Percentiles rank a stretch among this genome's conserved stretches.
Evolutionary conservation across 2,888 invertebrate genomes (phyloP).

Genomic region (Spicauda simplicius): DNA sequence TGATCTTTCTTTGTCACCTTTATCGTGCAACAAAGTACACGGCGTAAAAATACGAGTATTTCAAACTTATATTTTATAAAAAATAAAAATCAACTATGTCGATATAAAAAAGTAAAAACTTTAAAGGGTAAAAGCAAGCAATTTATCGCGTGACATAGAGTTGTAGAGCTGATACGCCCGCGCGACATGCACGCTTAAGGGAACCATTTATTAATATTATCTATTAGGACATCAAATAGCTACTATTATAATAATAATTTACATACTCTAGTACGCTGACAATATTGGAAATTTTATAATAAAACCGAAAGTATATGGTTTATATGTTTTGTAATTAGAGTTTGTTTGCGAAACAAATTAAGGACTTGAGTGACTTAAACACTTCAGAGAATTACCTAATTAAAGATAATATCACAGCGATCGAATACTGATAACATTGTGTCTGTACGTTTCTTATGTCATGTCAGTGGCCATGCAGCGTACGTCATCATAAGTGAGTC

Average conservation of each 20-base stretch:
- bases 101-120: not conserved
- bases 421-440: slow-evolving; percentile 5
- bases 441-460: not conserved
- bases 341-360: not conserved
- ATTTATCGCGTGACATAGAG: not conserved
- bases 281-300: too few species aligned
- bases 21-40: too few species aligned
- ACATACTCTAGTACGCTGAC: not conserved
- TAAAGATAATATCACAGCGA: not conserved
- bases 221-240: not conserved
- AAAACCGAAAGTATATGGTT: too few species aligned
- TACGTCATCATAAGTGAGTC: slow-evolving; percentile 62
- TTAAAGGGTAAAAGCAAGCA: not conserved
- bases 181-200: not conserved
- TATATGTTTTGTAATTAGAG: not conserved
- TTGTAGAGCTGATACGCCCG: not conserved
- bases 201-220: slow-evolving; percentile 1
- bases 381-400: not conserved
- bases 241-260: too few species aligned
- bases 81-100: not conserved
- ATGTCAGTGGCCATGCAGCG: slow-evolving; percentile 6
- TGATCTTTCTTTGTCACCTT: too few species aligned
- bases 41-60: too few species aligned
- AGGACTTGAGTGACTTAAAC: not conserved
- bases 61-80: not conserved